Base-by-base conservation (phyloP, 2,888 invertebrate species). In the Mechanitis mazaeus region DNA sequence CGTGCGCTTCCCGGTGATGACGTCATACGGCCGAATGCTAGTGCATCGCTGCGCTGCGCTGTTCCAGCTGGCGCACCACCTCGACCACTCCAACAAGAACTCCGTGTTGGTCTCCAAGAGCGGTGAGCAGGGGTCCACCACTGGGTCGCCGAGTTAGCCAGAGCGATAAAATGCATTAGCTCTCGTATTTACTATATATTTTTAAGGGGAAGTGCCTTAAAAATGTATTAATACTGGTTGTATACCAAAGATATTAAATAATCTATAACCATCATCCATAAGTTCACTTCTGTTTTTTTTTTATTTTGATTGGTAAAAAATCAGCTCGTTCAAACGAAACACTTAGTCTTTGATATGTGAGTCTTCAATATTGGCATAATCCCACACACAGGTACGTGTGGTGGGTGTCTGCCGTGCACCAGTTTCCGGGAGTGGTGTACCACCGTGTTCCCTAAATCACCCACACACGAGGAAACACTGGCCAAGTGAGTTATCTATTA, bases 11-110 rank as follows among this genome's bases (percentile, higher is more conserved):
- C 96, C 96, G 28, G 94, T 95, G 79, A 96, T 97, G 95, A 95
- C 97, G 64, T 97, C 98, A 59, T 98, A 98, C 91, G 97, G 98
- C 68, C 93, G 98, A 42, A 97, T 98, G 98, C 86, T 98, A 72
- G 97, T 98, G 1, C 98, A 98, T 82, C 94, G 98, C 45, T 95
- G 96, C 65, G 97, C 98, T 0, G 95, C 97, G 28, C 96, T 96
- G 78, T 98, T 98, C 87, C 97, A 97, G 61, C 94, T 98, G 92
- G 96, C 97, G 60, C 98, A 98, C 83, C 97, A 97, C 77, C 94
- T 98, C 33, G 98, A 98, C 86, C 93, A 94, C 66, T 92, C 93
- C 20, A 96, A 95, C 65, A 94, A 94, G 81, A 92, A 93, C 72
- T 94, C 95, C 59, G 95, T 97, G 59, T 93, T 97, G 59, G 95